These are phyloP conservation scores for Orius insidiosus DNA, from an alignment of 1,140 invertebrate species.

Conservation along the genomic window DNA sequence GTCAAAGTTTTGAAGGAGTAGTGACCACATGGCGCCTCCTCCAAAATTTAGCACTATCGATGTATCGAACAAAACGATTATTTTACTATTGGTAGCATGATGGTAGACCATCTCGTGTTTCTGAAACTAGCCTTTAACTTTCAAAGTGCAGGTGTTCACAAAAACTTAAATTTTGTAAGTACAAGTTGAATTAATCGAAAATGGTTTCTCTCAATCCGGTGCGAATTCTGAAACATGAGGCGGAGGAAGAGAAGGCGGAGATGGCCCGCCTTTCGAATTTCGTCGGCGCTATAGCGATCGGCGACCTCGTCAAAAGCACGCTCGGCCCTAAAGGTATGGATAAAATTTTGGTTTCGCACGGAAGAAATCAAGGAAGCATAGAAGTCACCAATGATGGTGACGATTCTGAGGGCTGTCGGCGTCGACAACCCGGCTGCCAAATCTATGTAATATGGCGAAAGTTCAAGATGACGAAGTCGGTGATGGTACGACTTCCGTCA, in stretches of 20 bases:
- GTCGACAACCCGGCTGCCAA: slow-evolving; percentile 99
- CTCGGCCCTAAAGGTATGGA: slow-evolving; percentile 98
- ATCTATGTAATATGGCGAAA: slow-evolving; percentile 91
- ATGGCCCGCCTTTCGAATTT: slow-evolving; percentile 90
- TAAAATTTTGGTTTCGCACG: slow-evolving; percentile 85
- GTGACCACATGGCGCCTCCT: no score
- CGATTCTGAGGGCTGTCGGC: slow-evolving; percentile 89
- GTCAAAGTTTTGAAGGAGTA: no score
- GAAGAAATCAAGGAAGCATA: slow-evolving; percentile 66
- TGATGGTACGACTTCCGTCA: slow-evolving; percentile 98
- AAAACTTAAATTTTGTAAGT: no score
- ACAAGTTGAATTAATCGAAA: not conserved
- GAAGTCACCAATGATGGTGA: slow-evolving; percentile 98
- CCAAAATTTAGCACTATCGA: no score
- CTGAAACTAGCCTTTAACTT: no score
- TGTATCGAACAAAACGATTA: no score
- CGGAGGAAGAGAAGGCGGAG: slow-evolving; percentile 95
- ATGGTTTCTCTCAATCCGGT: slow-evolving; percentile 80
- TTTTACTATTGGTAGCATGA: no score
- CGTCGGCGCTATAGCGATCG: slow-evolving; percentile 94
- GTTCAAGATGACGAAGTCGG: slow-evolving; percentile 99
- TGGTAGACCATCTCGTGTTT: no score
- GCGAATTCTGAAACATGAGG: slow-evolving; percentile 82
- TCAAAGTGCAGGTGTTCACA: no score
- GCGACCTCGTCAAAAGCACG: slow-evolving; percentile 95